Percentiles rank a stretch among this genome's conserved stretches.
Evolutionary conservation across 2,888 invertebrate genomes (phyloP).

Genomic region (Eulithis testata): DNA sequence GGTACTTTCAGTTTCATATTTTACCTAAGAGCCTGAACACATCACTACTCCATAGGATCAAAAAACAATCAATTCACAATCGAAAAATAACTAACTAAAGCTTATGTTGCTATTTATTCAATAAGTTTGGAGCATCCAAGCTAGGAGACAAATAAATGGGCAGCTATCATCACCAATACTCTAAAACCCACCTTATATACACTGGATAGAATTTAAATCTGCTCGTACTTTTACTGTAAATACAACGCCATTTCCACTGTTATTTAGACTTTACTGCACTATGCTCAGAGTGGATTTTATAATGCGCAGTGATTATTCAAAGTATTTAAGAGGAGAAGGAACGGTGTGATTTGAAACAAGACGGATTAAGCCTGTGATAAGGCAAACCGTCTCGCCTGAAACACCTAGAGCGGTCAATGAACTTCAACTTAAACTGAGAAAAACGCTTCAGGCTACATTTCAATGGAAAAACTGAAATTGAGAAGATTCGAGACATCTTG

Average conservation of each 20-base stretch:
- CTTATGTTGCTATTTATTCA: constrained; percentile 17
- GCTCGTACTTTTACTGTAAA: constrained; percentile 15
- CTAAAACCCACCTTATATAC: constrained; percentile 27
- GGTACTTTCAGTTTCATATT: too few relatives aligned
- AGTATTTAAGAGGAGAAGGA: constrained; percentile 34
- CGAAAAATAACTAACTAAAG: not conserved
- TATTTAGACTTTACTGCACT: constrained; percentile 15
- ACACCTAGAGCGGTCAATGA: constrained; percentile 24
- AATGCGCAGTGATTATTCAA: constrained; percentile 27
- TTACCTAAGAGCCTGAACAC: too few relatives aligned
- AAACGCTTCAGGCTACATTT: constrained; percentile 16
- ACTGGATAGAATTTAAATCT: constrained; percentile 26
- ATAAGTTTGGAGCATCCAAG: constrained; percentile 24
- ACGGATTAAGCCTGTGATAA: constrained; percentile 38
- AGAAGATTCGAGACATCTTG: not conserved
- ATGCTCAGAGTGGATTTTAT: constrained; percentile 17
- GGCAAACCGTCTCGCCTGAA: constrained; percentile 28
- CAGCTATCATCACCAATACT: constrained; percentile 22
- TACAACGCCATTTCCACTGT: constrained; percentile 3
- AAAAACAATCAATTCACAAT: not conserved
- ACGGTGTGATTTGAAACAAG: constrained; percentile 37
- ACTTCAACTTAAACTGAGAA: constrained; percentile 12
- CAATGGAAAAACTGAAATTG: constrained; percentile 17
- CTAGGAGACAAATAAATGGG: constrained; percentile 37
- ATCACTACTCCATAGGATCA: too few relatives aligned